A percentile compares a stretch with the other conserved stretches of the same genome.
Evolutionary conservation across 2,888 invertebrate species (phyloP).

Genomic region (Trachelus troglodyta): DNA sequence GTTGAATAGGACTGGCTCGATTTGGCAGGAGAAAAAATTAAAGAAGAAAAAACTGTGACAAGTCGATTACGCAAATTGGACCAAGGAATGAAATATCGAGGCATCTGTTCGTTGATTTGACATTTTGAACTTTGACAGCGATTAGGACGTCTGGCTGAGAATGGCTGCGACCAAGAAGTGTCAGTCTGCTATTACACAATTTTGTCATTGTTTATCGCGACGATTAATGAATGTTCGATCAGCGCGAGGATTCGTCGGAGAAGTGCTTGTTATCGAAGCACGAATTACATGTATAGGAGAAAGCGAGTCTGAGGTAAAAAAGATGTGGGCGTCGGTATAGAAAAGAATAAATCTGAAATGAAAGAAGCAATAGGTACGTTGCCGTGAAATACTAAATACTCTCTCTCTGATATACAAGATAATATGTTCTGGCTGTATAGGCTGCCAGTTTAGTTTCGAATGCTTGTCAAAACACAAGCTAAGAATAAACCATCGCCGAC

Average conservation of each 20-base stretch:
- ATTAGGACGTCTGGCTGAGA: no score
- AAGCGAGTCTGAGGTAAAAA: no score
- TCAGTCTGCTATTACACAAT: neutral
- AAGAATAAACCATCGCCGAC: slow-evolving; percentile 29
- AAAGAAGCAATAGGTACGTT: neutral
- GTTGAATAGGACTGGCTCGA: slow-evolving; percentile 7
- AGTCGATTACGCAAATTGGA: no score
- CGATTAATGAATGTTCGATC: neutral
- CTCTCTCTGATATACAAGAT: neutral
- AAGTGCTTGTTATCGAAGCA: no score
- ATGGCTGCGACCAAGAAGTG: no score
- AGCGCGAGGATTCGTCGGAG: no score
- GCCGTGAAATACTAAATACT: neutral
- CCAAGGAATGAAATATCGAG: no score
- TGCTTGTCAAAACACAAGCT: slow-evolving; percentile 35
- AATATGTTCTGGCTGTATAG: neutral
- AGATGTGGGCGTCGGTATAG: no score
- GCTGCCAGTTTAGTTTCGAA: slow-evolving; percentile 22
- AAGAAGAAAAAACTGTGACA: neutral
- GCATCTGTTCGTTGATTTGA: neutral
- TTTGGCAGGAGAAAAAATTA: neutral
- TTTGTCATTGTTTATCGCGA: neutral
- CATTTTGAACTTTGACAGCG: no score
- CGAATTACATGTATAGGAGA: no score
- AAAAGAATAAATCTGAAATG: neutral